Base-by-base conservation (phyloP, 2,888 invertebrate species). In the Idaea biselata region DNA sequence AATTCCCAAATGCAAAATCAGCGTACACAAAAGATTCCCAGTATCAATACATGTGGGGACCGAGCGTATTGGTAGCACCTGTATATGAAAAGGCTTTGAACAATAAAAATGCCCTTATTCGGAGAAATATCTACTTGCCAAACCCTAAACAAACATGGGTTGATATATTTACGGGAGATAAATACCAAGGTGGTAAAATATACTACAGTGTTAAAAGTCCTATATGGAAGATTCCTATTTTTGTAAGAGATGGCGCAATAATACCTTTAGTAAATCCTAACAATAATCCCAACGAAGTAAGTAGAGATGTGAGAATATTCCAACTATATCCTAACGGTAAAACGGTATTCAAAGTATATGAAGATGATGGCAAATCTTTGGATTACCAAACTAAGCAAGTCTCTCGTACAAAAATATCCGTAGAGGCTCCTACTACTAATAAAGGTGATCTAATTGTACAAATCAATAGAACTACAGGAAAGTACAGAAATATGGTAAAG, bases 11-110 rank as follows among this genome's bases (percentile, higher is more conserved):
- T 25, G 87, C 87, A 69, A 70, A 44, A 6, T 62, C 76, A 32
- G 85, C 83, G 3, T 83, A 83, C 62, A 89, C 89, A 2, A 83
- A 77, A 54, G 86, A 87, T 71, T 87, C 86, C n/a, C 87, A 89
- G 66, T 92, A 92, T 65, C 91, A 92, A 67, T 92, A 74, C 67
- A 91, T 91, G 91, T 92, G 91, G 91, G 91, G 91, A 6, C 87
- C 90, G n/a, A 79, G 75, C 68, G 75, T 92, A 60, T 79, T 92
- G 66, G 83, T 92, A 14, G 91, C 91, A 2, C 91, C 91, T 16
- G 80, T 91, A 31, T 91, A 88, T 63, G 77, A 77, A 58, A 66
- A 73, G 14, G 65, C 73, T 58, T 70, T 63, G 60, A 59, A 72
- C 1, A 59, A 73, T 18, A 69, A 68, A 16, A 72, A 77, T 58